These are phyloP conservation scores for Cyphomyrus discorhynchus DNA, from an alignment of 2,113 vertebrate genomes.

Conservation along the genomic window DNA sequence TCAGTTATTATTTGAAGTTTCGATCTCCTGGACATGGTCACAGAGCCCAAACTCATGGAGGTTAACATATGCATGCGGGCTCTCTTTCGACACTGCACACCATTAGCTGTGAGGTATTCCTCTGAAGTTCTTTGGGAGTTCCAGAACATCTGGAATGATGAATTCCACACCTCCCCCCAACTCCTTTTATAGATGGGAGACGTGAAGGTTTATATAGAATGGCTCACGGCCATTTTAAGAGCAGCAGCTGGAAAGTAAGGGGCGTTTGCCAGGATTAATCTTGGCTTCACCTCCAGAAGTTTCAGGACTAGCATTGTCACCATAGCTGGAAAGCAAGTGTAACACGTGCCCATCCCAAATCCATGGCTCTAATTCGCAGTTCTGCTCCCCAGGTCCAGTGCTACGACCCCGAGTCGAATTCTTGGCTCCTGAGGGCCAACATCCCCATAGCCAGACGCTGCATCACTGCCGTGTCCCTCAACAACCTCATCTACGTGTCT, in stretches of 20 bases:
- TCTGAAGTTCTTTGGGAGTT: neutral
- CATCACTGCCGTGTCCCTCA: constrained; percentile 91
- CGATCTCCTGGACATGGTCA: neutral
- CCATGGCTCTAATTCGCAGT: neutral
- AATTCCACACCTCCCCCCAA: neutral
- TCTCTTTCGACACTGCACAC: neutral
- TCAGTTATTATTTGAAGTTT: neutral
- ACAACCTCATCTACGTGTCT: constrained; percentile 92
- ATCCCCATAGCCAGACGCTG: constrained; percentile 96
- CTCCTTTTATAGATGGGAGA: neutral
- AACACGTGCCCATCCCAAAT: neutral
- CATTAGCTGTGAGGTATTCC: neutral
- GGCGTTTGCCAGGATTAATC: neutral
- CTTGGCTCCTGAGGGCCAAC: constrained; percentile 86
- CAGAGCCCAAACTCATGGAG: neutral
- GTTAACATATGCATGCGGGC: neutral
- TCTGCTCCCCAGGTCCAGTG: constrained; percentile 80
- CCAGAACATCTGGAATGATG: neutral
- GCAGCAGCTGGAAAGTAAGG: neutral
- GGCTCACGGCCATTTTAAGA: neutral
- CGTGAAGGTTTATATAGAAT: neutral
- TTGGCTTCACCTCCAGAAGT: neutral
- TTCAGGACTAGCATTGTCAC: neutral
- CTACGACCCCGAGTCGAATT: constrained; percentile 82
- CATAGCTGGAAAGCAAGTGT: neutral